Percentiles rank a stretch among this genome's conserved stretches.
Conservation (phyloP, 2,888 invertebrate genomes). For the Pterostichus niger region DNA sequence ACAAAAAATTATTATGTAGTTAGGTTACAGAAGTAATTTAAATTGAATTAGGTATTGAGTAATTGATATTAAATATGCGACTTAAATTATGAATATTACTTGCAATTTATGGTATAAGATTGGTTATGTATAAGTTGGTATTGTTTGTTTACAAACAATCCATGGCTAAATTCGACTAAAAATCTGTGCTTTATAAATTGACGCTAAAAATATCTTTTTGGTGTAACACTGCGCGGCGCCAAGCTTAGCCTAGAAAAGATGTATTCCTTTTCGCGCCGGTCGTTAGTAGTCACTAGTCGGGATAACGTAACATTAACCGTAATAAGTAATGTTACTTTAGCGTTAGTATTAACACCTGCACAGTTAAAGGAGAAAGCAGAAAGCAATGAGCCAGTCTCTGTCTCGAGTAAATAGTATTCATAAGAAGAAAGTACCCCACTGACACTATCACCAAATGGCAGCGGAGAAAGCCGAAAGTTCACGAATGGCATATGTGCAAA, state of each 20-base stretch:
- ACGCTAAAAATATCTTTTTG: no score
- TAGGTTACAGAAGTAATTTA: no score
- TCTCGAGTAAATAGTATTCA: conserved; percentile 40
- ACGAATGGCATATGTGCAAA: conserved; percentile 17
- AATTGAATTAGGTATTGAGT: no score
- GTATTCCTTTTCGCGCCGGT: conserved; percentile 1
- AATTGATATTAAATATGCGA: no score
- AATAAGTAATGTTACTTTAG: conserved; percentile 8
- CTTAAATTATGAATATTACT: no score
- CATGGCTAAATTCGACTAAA: not conserved
- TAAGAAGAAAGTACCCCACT: conserved; percentile 53
- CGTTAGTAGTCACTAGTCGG: conserved; percentile 5
- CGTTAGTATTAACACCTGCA: conserved; percentile 24
- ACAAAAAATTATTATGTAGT: no score
- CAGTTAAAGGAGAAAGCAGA: conserved; percentile 56
- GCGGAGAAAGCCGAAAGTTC: conserved; percentile 46
- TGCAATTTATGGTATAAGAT: no score
- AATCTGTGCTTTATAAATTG: no score
- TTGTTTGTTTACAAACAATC: not conserved
- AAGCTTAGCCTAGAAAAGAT: conserved; percentile 5
- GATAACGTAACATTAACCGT: conserved; percentile 44
- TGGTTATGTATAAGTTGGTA: not conserved
- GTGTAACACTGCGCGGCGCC: not conserved
- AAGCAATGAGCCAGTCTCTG: conserved; percentile 23
- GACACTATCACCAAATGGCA: conserved; percentile 43